Conservation (phyloP, 2,888 invertebrate genomes). For the Poecilobothrus nobilitatus region DNA sequence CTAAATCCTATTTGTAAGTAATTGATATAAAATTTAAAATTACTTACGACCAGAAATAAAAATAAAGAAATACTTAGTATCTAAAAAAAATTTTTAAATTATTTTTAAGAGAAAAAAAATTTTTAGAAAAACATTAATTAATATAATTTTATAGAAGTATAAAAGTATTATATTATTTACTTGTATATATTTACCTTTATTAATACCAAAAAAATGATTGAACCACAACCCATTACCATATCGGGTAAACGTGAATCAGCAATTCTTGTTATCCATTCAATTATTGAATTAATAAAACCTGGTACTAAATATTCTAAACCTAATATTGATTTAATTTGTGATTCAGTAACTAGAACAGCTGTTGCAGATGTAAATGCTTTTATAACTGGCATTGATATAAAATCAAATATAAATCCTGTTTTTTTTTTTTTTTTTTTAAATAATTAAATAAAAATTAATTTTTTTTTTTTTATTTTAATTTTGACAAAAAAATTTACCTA, state of each 20-base stretch:
- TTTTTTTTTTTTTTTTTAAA: background rate
- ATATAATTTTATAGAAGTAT: no score
- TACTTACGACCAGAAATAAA: no score
- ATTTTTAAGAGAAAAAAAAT: no score
- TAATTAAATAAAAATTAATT: no score
- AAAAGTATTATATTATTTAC: no score
- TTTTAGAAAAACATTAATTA: no score
- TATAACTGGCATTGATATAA: constrained; percentile 76
- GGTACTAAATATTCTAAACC: constrained; percentile 63
- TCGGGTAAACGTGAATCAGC: constrained; percentile 53
- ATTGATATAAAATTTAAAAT: no score
- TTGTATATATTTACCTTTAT: constrained; percentile 61
- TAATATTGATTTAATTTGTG: constrained; percentile 68
- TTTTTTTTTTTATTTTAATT: background rate
- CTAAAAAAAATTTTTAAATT: no score
- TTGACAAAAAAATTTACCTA: no score
- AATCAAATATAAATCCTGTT: constrained; percentile 72
- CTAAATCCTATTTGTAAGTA: no score
- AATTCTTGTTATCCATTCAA: constrained; percentile 48
- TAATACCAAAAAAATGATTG: constrained; percentile 57
- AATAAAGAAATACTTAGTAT: no score
- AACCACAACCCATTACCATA: constrained; percentile 55
- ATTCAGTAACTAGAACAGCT: constrained; percentile 66
- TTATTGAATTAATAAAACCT: constrained; percentile 56
- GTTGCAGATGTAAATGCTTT: constrained; percentile 83